Conservation (phyloP, 1,140 invertebrate species). For the Drosophila suzukii region DNA sequence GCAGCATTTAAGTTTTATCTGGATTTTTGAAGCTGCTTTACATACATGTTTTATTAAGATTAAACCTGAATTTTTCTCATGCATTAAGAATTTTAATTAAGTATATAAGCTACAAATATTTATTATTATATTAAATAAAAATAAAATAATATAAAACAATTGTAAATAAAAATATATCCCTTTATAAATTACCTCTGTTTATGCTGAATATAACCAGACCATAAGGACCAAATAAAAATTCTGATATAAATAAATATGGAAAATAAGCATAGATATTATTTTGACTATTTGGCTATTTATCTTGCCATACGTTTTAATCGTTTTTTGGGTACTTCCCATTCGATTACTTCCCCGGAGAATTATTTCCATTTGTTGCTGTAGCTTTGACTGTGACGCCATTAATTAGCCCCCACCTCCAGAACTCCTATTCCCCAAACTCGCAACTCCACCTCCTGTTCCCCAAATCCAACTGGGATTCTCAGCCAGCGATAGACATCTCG, state of each 20-base stretch:
- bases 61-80: no score
- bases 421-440: constrained; percentile 12
- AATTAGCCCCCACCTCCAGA: constrained; percentile 61
- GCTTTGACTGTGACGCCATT: constrained; percentile 59
- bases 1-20: background rate
- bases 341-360: background rate
- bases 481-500: constrained; percentile 74
- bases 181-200: no score
- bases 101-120: no score
- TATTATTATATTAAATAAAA: no score
- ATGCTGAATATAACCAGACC: no score
- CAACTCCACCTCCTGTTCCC: constrained; percentile 5
- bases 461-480: constrained; percentile 15
- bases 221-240: no score
- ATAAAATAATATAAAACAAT: no score
- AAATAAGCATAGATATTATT: no score
- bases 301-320: background rate
- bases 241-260: no score
- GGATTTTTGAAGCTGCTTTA: background rate
- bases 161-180: no score
- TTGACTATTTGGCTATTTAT: background rate
- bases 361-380: constrained; percentile 35
- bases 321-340: constrained; percentile 12
- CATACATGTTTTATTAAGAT: no score
- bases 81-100: no score